phyloP scores from a whole-genome alignment of 2,888 invertebrate species.

The Sarcophaga variegata region DNA sequence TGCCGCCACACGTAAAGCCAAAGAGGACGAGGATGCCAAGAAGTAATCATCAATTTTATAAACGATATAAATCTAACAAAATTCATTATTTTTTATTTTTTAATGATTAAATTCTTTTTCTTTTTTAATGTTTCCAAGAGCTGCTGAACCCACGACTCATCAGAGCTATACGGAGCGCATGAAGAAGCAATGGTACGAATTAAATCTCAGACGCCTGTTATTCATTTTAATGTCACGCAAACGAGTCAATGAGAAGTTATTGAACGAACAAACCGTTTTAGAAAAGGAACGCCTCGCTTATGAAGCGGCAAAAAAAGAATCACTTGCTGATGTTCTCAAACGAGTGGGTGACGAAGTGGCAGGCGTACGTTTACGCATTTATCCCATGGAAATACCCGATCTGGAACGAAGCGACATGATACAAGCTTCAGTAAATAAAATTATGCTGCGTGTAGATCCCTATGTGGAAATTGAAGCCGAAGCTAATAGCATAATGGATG shows the following conservation, averaged over 20 bases:
- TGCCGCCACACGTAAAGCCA: conserved; percentile 74
- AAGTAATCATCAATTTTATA: conserved; percentile 40
- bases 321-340: conserved; percentile 73
- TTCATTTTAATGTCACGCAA: conserved; percentile 80
- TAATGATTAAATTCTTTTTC: background rate
- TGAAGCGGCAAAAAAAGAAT: conserved; percentile 79
- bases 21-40: conserved; percentile 70
- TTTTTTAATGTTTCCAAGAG: conserved; percentile 30
- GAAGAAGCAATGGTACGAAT: conserved; percentile 84
- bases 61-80: background rate
- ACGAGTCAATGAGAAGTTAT: conserved; percentile 79
- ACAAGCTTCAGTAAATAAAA: conserved; percentile 72
- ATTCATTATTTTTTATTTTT: background rate
- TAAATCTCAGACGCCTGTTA: conserved; percentile 85
- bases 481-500: conserved; percentile 71
- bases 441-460: conserved; percentile 71
- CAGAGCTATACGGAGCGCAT: conserved; percentile 75
- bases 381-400: conserved; percentile 82
- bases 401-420: conserved; percentile 78
- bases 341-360: conserved; percentile 77
- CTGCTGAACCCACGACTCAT: conserved; percentile 46
- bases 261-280: conserved; percentile 85
- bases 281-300: conserved; percentile 86
- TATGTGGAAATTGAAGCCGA: conserved; percentile 73
- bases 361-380: conserved; percentile 78